Conservation (phyloP, 2,888 invertebrate species). For the Papilio demoleus region DNA sequence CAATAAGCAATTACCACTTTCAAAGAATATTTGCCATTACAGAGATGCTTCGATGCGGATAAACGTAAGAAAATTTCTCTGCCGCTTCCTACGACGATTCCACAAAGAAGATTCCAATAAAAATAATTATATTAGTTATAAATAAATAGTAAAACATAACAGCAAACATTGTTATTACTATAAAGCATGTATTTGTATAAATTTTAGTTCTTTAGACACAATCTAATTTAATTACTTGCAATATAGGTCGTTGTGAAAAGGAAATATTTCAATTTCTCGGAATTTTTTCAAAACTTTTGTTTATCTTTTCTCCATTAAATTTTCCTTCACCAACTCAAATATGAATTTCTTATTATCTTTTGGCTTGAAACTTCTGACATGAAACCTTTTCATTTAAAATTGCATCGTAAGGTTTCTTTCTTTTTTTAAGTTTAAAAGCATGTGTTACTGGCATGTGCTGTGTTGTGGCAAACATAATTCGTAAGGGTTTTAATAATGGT, state of each 20-base stretch:
- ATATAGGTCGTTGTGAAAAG: too few species aligned
- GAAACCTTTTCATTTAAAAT: constrained; percentile 1
- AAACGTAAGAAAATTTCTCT: constrained; percentile 29
- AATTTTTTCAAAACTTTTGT: too few species aligned
- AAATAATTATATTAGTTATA: background rate
- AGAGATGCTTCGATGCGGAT: background rate
- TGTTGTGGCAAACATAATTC: background rate
- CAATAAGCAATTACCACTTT: constrained; percentile 18
- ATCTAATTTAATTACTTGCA: background rate
- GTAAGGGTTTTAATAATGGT: too few species aligned
- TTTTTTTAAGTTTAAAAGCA: background rate
- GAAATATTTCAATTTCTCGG: background rate
- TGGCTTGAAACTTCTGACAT: background rate
- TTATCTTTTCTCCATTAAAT: too few species aligned
- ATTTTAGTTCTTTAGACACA: background rate
- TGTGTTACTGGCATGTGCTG: background rate
- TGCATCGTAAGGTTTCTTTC: background rate
- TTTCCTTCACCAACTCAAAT: too few species aligned
- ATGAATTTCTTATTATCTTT: background rate
- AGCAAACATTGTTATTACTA: background rate
- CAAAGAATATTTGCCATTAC: constrained; percentile 9
- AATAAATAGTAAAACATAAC: background rate
- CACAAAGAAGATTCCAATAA: background rate
- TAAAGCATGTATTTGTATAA: background rate
- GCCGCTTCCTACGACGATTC: background rate